Evolutionary conservation across 1,140 invertebrate genomes (phyloP).

Genomic region (Zaprionus capensis): DNA sequence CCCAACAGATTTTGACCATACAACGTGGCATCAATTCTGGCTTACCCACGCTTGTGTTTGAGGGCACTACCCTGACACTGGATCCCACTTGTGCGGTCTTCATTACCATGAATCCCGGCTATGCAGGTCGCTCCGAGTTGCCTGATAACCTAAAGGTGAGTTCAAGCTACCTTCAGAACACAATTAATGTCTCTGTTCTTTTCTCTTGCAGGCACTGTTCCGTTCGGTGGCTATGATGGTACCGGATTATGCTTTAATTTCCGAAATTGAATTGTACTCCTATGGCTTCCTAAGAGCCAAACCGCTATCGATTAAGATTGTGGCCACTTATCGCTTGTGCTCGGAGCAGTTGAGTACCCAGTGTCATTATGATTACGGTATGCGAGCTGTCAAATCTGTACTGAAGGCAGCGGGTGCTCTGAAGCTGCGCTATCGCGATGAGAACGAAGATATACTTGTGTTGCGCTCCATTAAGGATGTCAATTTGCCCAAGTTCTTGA

Average conservation of each 20-base stretch:
- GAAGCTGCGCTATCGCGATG: slow-evolving; percentile 95
- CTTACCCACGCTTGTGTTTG: slow-evolving; percentile 91
- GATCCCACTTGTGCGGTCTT: slow-evolving; percentile 97
- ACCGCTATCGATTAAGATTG: slow-evolving; percentile 96
- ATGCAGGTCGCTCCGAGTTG: slow-evolving; percentile 95
- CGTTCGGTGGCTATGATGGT: slow-evolving; percentile 99
- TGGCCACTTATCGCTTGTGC: slow-evolving; percentile 96
- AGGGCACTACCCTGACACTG: slow-evolving; percentile 93
- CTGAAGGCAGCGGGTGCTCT: slow-evolving; percentile 94
- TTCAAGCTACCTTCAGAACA: not conserved
- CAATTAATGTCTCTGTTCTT: not conserved
- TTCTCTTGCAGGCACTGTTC: slow-evolving; percentile 90
- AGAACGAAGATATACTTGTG: slow-evolving; percentile 92
- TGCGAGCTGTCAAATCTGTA: slow-evolving; percentile 95
- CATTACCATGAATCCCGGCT: slow-evolving; percentile 98
- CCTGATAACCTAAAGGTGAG: slow-evolving; percentile 96
- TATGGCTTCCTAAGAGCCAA: slow-evolving; percentile 96
- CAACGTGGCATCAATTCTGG: slow-evolving; percentile 92
- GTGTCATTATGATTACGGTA: slow-evolving; percentile 98
- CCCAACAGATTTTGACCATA: slow-evolving; percentile 94
- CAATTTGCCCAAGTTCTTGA: slow-evolving; percentile 96
- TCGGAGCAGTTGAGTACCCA: slow-evolving; percentile 98
- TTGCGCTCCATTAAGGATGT: slow-evolving; percentile 96
- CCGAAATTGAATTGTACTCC: slow-evolving; percentile 96
- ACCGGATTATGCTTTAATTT: slow-evolving; percentile 97